Percentiles rank a stretch among this genome's conserved stretches.
Evolutionary conservation across 2,113 vertebrate genomes (phyloP).

Genomic region (Eurypyga helias): DNA sequence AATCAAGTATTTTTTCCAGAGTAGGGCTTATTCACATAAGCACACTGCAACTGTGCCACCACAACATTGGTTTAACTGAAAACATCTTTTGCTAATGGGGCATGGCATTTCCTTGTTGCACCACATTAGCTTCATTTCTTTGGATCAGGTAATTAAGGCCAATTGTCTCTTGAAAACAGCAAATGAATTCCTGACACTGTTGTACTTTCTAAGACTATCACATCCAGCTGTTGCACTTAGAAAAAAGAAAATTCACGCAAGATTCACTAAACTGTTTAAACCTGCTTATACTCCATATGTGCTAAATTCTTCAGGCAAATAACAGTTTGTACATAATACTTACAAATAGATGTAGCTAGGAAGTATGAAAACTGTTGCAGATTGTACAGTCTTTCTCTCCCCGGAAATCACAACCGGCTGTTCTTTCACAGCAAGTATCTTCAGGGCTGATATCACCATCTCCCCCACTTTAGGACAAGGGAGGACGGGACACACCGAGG

Average conservation of each 20-base stretch:
- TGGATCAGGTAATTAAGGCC: slow-evolving; percentile 35
- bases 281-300: background rate
- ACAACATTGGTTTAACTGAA: slow-evolving; percentile 26
- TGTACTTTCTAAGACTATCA: background rate
- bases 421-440: background rate
- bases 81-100: slow-evolving; percentile 40
- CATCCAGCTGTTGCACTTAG: background rate
- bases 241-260: background rate
- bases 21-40: background rate
- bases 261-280: background rate
- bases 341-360: background rate
- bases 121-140: slow-evolving; percentile 16
- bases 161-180: slow-evolving; percentile 46
- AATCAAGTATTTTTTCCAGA: background rate
- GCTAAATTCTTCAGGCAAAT: background rate
- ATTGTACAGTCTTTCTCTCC: background rate
- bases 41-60: background rate
- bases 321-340: background rate
- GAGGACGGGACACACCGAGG: background rate
- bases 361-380: background rate
- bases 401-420: background rate
- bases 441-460: background rate
- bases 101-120: slow-evolving; percentile 43
- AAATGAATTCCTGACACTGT: slow-evolving; percentile 30
- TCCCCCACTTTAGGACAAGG: background rate